Evolutionary conservation across 2,888 invertebrate genomes (phyloP), one percentile per base, ranked within the genome.

Genomic region (Aquatica leii): DNA sequence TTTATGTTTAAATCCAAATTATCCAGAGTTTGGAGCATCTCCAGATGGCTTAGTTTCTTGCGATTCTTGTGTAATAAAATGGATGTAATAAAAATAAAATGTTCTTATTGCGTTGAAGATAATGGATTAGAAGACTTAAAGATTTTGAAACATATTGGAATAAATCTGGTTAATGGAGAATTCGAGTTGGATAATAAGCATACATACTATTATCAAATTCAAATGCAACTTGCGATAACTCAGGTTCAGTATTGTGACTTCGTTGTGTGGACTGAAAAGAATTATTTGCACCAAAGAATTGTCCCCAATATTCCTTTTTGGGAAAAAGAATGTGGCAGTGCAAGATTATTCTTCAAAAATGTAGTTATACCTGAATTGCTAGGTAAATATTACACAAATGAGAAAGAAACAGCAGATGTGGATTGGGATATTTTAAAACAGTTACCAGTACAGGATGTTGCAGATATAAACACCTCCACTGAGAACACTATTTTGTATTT

Each of bases 21-120:
- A 46, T 12, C 31, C 43, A 21, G 20, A 55, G 2, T 55, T 55
- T 21, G 55, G 43, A 4, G 55, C 55, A 43, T 55, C 55, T 24
- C 55, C 55, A 9, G 55, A 55, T 31, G 46, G 24, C 17, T 9
- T 55, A 5, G 21, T 55, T 2, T 31, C 21, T 1, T 55, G 55
- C 31, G 21, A 41, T 24, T 55, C 21, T 43, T 55, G 55, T 55
- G 21, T n/a, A n/a, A n/a, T n/a, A n/a, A 11, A 18, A 17, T 14
- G 24, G 41, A 21, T 9, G 8, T 21, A 8, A 1, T 55, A 2
- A 43, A 55, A 41, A 46, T 55, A 21, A 55, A 55, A 31, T 55
- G 24, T 12, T 43, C 54, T 3, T 50, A 50, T 12, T 50, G 50
- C 12, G 50, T 31, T 31, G 24, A 50, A 12, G 50, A 50, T 31